phyloP scores from a whole-genome alignment of 2,113 vertebrate species.

The Siniperca knerii region DNA sequence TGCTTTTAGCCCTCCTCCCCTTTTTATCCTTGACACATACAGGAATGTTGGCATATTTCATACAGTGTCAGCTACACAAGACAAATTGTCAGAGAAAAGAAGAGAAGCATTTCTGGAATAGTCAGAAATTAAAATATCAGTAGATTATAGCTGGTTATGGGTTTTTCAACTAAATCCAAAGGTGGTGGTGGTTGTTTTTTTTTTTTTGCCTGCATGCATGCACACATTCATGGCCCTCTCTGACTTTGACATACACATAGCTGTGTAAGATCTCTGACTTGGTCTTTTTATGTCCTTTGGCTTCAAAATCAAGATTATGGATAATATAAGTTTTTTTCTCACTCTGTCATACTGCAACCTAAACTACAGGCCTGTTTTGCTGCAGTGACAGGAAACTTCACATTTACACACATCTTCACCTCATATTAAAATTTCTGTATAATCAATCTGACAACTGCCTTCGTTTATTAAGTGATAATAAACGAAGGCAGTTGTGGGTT shows the following conservation, averaged over 20 bases:
- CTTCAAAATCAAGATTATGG: background rate
- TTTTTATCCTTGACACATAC: constrained; percentile 35
- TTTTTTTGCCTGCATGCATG: background rate
- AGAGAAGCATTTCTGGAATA: constrained; percentile 7
- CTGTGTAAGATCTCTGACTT: background rate
- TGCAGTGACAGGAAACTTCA: background rate
- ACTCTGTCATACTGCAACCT: background rate
- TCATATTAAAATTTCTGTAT: background rate
- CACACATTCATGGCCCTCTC: background rate
- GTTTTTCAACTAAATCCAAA: background rate
- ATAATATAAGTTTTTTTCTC: background rate
- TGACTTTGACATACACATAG: constrained; percentile 3
- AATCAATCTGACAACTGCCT: background rate
- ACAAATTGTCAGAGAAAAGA: constrained; percentile 2
- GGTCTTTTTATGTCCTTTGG: background rate
- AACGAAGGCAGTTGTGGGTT: constrained; percentile 11
- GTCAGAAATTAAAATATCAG: constrained; percentile 9
- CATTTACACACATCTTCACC: background rate
- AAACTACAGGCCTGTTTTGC: background rate
- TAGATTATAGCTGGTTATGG: constrained; percentile 8
- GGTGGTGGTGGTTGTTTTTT: background rate
- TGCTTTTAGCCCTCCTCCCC: constrained; percentile 8
- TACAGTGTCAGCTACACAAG: constrained; percentile 9
- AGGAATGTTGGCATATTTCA: constrained; percentile 38
- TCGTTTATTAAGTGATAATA: background rate